Percentiles rank a stretch among this genome's conserved stretches.
These are phyloP conservation scores for Penaeus chinensis DNA, from an alignment of 1,140 invertebrate species.

Conservation along the genomic window DNA sequence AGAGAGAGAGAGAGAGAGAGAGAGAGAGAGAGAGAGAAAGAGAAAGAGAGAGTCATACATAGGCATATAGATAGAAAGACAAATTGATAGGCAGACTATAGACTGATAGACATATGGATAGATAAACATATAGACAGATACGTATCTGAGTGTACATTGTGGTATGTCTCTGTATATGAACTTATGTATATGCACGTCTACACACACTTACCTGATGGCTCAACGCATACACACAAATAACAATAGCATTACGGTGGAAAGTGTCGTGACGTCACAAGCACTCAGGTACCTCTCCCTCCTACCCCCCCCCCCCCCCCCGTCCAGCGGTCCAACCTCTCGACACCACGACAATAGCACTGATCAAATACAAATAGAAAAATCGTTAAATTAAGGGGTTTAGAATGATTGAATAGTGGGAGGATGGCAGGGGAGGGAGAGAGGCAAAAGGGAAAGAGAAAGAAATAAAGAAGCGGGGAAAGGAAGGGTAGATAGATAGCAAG, in stretches of 20 bases:
- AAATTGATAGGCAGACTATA: neutral
- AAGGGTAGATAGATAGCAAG: neutral
- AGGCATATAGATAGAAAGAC: no score
- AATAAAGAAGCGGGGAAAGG: neutral
- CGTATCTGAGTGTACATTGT: no score
- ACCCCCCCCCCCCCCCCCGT: no score
- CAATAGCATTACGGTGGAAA: no score
- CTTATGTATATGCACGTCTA: no score
- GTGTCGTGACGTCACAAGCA: no score
- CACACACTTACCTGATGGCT: no score
- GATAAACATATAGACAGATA: no score
- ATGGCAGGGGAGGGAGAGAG: neutral
- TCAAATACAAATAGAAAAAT: conserved; percentile 48
- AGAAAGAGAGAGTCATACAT: neutral
- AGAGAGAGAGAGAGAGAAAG: neutral
- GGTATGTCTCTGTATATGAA: no score
- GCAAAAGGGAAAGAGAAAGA: conserved; percentile 16
- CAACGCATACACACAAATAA: no score
- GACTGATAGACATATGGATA: neutral
- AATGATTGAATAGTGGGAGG: neutral
- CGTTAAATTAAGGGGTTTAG: conserved; percentile 44
- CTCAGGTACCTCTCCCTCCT: no score
- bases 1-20: neutral
- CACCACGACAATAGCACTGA: conserved; percentile 21
- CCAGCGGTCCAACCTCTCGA: neutral